Conservation (phyloP, 2,113 vertebrate species). For the Lates calcarifer region DNA sequence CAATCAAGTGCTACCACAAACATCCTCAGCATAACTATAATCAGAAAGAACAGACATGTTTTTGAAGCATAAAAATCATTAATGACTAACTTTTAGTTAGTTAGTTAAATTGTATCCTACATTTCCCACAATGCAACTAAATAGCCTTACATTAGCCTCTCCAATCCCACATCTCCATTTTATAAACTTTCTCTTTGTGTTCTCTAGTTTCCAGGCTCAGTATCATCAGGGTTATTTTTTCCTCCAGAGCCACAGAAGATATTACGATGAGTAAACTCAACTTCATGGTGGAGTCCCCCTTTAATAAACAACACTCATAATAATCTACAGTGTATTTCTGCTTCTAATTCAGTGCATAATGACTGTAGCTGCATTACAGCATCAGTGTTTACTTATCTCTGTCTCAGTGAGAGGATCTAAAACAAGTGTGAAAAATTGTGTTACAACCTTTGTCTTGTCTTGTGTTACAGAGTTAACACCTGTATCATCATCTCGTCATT, state of each 20-base stretch:
- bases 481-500: not conserved
- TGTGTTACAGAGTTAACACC: not conserved
- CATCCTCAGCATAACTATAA: too few species aligned
- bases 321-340: not conserved
- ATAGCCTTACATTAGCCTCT: not conserved
- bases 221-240: too few species aligned
- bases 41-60: too few species aligned
- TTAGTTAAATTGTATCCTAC: not conserved
- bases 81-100: too few species aligned
- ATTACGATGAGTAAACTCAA: too few species aligned
- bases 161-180: not conserved
- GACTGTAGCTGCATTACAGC: not conserved
- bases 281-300: too few species aligned
- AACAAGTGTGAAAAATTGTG: not conserved
- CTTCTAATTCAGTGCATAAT: not conserved
- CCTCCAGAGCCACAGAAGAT: not conserved
- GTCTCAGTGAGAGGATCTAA: not conserved
- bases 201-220: too few species aligned
- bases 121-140: not conserved
- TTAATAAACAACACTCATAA: not conserved
- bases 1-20: not conserved
- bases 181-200: not conserved
- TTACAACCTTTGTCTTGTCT: not conserved
- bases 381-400: not conserved
- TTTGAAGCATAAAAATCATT: too few species aligned